A percentile compares a stretch with the other conserved stretches of the same genome.
These are phyloP conservation scores for Aphelenchoides fujianensis DNA, from an alignment of 1,140 invertebrate species.

Conservation along the genomic window DNA sequence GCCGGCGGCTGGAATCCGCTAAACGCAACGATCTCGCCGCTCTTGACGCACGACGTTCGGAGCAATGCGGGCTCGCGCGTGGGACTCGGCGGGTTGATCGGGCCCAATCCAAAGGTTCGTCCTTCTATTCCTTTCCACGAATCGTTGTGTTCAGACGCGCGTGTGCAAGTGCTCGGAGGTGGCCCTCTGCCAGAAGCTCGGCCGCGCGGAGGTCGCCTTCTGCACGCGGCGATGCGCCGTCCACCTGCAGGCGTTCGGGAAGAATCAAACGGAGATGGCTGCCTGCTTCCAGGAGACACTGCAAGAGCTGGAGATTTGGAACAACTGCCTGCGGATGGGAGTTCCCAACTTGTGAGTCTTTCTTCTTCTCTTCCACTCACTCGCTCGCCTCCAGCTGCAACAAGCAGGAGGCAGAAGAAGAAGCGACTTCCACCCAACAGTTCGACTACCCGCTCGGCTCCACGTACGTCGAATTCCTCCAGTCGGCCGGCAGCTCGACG, in stretches of 20 bases:
- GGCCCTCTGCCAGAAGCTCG: neutral
- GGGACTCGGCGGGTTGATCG: neutral
- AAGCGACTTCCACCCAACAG: neutral
- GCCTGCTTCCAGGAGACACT: neutral
- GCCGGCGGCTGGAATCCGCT: neutral
- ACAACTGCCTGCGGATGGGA: neutral
- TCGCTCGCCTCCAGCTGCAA: neutral
- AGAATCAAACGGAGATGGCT: neutral
- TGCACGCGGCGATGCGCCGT: neutral
- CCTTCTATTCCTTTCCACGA: neutral
- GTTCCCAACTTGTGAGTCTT: neutral
- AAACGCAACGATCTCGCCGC: neutral
- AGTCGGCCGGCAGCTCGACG: neutral
- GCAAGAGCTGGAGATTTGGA: slow-evolving; percentile 9
- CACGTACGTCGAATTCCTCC: neutral
- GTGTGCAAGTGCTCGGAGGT: neutral
- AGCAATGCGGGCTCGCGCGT: neutral
- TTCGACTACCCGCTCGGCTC: neutral
- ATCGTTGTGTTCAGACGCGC: neutral
- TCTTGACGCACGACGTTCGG: neutral
- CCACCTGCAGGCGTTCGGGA: neutral
- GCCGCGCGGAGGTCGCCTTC: neutral
- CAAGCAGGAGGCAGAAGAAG: neutral
- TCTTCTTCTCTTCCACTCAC: neutral
- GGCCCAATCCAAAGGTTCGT: neutral